Base-by-base conservation (phyloP, 37 sponge, comb jelly and placozoan species). In the Trichoplax adhaerens region DNA sequence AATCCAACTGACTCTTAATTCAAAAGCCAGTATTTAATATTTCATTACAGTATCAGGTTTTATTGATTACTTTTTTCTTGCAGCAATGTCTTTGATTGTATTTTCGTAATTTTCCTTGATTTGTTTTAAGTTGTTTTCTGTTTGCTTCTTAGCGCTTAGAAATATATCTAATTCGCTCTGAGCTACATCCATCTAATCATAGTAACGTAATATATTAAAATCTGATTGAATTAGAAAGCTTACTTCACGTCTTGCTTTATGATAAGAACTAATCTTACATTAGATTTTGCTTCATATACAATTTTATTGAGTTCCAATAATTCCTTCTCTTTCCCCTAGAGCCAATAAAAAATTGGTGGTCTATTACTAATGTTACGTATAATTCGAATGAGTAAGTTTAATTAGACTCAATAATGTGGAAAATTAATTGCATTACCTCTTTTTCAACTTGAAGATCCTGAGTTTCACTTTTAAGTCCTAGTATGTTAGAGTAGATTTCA, bases 371-470 rank as follows among this genome's bases (percentile, higher is more conserved):
- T 69, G 6, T 57, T 70, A 7, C 49, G 47, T 0, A 72, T n/a
- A 61, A 72, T 50, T 58, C 12, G 48, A 4, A 52, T 58, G 12
- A 59, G 57, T 2, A 12, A 47, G 65, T 48, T 0, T 2, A 62
- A 74, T 1, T 29, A 29, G 29, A 29, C 29, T 29, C 29, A 29
- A 29, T 29, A 29, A 29, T 29, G 29, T 29, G 29, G 29, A 29
- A 29, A 29, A 29, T 29, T 29, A 29, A 29, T 29, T 29, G 29
- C 29, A 29, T 29, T 66, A 79, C 80, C 79, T 91, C 93, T 79
- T 91, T 91, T 67, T 91, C 93, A n/a, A 65, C 66, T 64, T 87
- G 93, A 6, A 87, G 85, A 0, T 65, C 88, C 56, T 74, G 55
- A 47, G 93, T 91, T 55, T 85, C 88, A 56, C 67, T 74, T 68